A percentile compares a stretch with the other conserved stretches of the same genome.
phyloP scores from a whole-genome alignment of 2,888 invertebrate species.

The Ichneumoninae sp. region DNA sequence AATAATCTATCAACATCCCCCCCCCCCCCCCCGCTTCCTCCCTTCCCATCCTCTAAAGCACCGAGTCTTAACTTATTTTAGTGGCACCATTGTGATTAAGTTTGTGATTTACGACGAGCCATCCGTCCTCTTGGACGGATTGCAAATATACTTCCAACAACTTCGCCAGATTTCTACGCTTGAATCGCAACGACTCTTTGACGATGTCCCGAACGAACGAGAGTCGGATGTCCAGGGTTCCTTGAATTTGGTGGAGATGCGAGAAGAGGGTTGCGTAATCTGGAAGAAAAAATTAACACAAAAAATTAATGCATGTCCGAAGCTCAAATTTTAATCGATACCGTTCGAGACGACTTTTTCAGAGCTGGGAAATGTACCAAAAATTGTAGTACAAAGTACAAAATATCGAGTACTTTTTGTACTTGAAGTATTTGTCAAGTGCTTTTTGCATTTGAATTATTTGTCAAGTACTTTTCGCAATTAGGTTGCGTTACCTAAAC shows the following conservation, averaged over 20 bases:
- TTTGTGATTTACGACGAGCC: slow-evolving; percentile 79
- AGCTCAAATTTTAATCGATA: background rate
- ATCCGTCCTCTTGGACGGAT: slow-evolving; percentile 82
- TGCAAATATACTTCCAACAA: slow-evolving; percentile 88
- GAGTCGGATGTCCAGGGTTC: slow-evolving; percentile 89
- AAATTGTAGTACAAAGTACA: too few species aligned
- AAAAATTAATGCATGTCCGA: background rate
- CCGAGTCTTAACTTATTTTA: slow-evolving; percentile 79
- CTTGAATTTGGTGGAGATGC: slow-evolving; percentile 89
- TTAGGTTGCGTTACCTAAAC: too few species aligned
- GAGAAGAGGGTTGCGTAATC: slow-evolving; percentile 90
- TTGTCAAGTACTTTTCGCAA: too few species aligned
- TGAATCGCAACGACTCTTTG: slow-evolving; percentile 91
- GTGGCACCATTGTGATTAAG: slow-evolving; percentile 82
- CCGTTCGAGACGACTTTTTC: too few species aligned
- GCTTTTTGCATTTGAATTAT: too few species aligned
- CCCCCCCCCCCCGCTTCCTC: slow-evolving; percentile 65
- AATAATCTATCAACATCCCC: slow-evolving; percentile 62
- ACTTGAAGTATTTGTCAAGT: too few species aligned
- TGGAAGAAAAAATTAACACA: slow-evolving; percentile 77
- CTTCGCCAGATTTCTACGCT: slow-evolving; percentile 89
- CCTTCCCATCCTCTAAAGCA: slow-evolving; percentile 56
- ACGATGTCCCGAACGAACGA: slow-evolving; percentile 90
- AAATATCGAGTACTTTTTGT: too few species aligned
- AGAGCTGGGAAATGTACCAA: too few species aligned